These are phyloP conservation scores for Helarctos malayanus DNA, from an alignment of 2,797 vertebrate genomes.

Conservation along the genomic window DNA sequence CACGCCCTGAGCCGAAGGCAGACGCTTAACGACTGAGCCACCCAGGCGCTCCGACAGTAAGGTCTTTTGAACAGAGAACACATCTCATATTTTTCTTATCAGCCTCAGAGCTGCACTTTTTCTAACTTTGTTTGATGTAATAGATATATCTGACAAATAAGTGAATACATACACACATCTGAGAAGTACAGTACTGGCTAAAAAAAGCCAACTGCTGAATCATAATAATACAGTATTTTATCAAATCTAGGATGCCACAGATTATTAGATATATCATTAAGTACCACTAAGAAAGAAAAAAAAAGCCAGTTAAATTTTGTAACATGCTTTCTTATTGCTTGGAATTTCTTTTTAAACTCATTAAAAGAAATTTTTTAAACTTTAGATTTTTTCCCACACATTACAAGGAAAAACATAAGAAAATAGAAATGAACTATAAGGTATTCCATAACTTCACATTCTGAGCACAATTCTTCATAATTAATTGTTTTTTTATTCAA, in stretches of 20 bases:
- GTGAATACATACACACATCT: background rate
- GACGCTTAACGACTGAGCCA: no score
- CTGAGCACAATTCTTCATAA: background rate
- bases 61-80: background rate
- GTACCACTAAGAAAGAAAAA: background rate
- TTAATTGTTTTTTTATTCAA: background rate
- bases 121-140: background rate
- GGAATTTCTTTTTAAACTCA: background rate
- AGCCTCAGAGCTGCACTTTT: background rate
- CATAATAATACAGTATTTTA: conserved; percentile 2
- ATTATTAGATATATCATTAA: background rate
- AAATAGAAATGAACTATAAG: background rate
- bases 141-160: background rate
- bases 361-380: background rate
- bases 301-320: background rate
- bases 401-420: background rate
- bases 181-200: background rate
- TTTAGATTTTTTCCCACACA: background rate
- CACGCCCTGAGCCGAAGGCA: no score
- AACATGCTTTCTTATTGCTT: background rate
- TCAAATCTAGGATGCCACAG: background rate
- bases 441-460: conserved; percentile 4
- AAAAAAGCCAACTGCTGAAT: background rate
- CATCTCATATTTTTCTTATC: background rate
- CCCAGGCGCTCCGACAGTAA: background rate